Evolutionary conservation across 92 coral and sea anemone genomes (phyloP), one percentile per base, ranked within the genome.

Genomic region (Micromussa lordhowensis): DNA sequence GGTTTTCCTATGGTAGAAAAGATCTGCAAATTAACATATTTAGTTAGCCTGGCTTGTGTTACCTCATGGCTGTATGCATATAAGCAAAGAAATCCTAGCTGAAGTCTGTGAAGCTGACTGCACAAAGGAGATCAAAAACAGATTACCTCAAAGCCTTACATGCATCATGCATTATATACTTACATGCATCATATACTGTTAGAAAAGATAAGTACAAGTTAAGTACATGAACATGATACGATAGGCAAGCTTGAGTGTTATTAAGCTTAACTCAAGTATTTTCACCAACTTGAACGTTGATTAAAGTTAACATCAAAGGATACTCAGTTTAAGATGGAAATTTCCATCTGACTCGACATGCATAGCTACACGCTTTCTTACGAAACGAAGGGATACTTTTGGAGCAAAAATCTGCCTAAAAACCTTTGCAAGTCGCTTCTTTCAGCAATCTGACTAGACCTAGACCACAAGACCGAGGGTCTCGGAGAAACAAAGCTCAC

Each of bases 261-360:
- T 21, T 15, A 54, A 54, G 59, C 21, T n/a, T 54, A 14, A 54
- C 59, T n/a, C 18, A 58, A 18, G 0, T 19, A 3, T 57, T 61
- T 61, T 21, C 68, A 61, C 28, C n/a, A 28, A 61, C 48, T 40
- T 40, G 48, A 61, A 61, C 68, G n/a, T n/a, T n/a, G n/a, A n/a
- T 61, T 61, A 28, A 17, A 28, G 13, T 40, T 31, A 18, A 77
- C 17, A 3, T 49, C 82, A 77, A 95, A 96, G 98, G 99, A 96
- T 96, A 96, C 99, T 96, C n/a, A n/a, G n/a, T n/a, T n/a, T n/a
- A n/a, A n/a, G n/a, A n/a, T n/a, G n/a, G n/a, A n/a, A n/a, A n/a
- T n/a, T 88, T 96, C 99, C 95, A 96, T 96, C 83, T 95, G 96
- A 64, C 96, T 91, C 15, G 96, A 78, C 99, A 95, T 96, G 77